phyloP scores from a whole-genome alignment of 2,888 invertebrate species.

The Orchestes rusci region DNA sequence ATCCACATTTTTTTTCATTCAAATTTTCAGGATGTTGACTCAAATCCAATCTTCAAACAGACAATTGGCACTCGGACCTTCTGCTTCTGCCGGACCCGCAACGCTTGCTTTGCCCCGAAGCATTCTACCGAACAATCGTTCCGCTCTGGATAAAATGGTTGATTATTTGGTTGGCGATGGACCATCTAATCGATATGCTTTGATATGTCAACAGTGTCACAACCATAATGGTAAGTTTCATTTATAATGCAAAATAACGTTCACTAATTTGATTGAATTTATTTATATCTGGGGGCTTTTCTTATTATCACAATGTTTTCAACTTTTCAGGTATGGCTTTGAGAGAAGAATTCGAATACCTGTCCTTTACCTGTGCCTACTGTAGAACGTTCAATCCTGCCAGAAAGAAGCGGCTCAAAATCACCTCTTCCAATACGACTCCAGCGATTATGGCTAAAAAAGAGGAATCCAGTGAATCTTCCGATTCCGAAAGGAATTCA shows the following conservation, averaged over 20 bases:
- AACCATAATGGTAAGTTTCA: slow-evolving; percentile 78
- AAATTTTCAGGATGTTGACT: no score
- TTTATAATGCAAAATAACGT: no score
- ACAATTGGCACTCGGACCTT: background rate
- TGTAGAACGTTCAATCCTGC: slow-evolving; percentile 82
- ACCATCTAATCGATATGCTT: slow-evolving; percentile 87
- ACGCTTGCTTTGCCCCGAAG: slow-evolving; percentile 59
- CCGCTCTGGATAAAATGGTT: slow-evolving; percentile 79
- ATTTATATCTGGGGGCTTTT: background rate
- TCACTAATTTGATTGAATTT: background rate
- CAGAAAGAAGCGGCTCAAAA: slow-evolving; percentile 79
- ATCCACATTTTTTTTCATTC: no score
- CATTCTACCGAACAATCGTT: slow-evolving; percentile 65
- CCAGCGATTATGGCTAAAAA: slow-evolving; percentile 6
- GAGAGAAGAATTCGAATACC: slow-evolving; percentile 63
- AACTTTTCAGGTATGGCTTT: slow-evolving; percentile 57
- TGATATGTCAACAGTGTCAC: slow-evolving; percentile 85
- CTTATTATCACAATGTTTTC: background rate
- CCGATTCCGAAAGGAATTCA: slow-evolving; percentile 38
- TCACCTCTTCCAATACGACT: slow-evolving; percentile 15
- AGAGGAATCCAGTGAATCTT: slow-evolving; percentile 29
- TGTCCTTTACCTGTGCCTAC: slow-evolving; percentile 86
- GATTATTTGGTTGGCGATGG: slow-evolving; percentile 95
- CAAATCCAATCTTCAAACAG: background rate
- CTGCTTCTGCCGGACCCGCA: background rate